These are phyloP conservation scores for Andrena chrysosceles DNA, from an alignment of 2,888 invertebrate species.

Conservation along the genomic window DNA sequence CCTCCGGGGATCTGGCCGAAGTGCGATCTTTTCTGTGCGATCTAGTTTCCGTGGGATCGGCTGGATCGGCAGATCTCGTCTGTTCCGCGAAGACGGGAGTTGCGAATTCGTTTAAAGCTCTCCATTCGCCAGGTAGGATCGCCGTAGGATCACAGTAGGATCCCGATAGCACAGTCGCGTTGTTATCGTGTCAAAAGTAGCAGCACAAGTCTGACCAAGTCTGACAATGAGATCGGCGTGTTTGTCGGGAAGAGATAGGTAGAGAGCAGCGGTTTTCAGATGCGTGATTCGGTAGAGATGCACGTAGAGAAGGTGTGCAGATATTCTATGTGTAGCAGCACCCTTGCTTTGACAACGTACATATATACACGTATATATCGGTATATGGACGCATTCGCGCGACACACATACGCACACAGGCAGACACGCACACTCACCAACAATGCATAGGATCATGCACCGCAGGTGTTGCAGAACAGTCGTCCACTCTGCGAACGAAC, in stretches of 20 bases:
- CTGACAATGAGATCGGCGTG: slow-evolving; percentile 44
- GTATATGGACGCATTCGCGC: slow-evolving; percentile 5
- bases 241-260: slow-evolving; percentile 39
- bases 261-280: slow-evolving; percentile 36
- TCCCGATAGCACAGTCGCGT: slow-evolving; percentile 60
- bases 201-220: slow-evolving; percentile 69
- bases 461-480: slow-evolving; percentile 75
- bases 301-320: slow-evolving; percentile 20
- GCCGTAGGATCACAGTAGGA: slow-evolving; percentile 49
- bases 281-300: slow-evolving; percentile 45
- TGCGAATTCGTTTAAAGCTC: slow-evolving; percentile 27
- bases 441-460: slow-evolving; percentile 78
- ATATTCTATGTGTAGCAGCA: slow-evolving; percentile 47
- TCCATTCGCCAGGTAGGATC: slow-evolving; percentile 44
- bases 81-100: slow-evolving; percentile 3
- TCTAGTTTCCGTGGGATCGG: slow-evolving; percentile 7
- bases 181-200: slow-evolving; percentile 74
- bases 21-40: slow-evolving; percentile 16
- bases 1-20: slow-evolving; percentile 6
- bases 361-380: slow-evolving; percentile 4
- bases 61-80: slow-evolving; percentile 19
- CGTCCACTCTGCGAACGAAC: slow-evolving; percentile 53
- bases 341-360: slow-evolving; percentile 42
- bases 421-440: slow-evolving; percentile 75
- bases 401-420: slow-evolving; percentile 36